phyloP scores from a whole-genome alignment of 1,140 invertebrate species.

The Pseudomyrmex flavicornis region DNA sequence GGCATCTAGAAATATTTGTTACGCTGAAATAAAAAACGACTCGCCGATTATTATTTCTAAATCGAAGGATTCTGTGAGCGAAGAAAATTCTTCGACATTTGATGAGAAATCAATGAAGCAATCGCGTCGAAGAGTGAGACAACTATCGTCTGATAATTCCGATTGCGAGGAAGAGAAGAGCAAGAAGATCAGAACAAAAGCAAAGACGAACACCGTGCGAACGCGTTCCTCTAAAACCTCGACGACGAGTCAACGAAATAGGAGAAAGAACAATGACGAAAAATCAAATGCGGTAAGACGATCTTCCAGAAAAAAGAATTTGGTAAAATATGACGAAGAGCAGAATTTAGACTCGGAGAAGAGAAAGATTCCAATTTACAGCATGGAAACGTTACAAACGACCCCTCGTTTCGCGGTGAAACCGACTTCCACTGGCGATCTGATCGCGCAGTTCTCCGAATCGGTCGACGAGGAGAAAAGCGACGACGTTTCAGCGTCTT shows the following conservation, averaged over 20 bases:
- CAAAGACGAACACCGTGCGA: background rate
- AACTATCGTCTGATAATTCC: slow-evolving; percentile 9
- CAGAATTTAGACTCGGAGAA: background rate
- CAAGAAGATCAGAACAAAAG: slow-evolving; percentile 16
- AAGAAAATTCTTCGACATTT: background rate
- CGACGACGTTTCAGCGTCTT: background rate
- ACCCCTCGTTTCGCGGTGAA: slow-evolving; percentile 73
- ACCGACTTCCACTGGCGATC: slow-evolving; percentile 59
- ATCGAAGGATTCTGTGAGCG: background rate
- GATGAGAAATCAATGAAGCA: background rate
- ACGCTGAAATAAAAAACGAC: background rate
- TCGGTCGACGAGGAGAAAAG: slow-evolving; percentile 39
- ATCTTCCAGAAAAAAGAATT: slow-evolving; percentile 4
- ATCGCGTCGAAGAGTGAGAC: slow-evolving; percentile 19
- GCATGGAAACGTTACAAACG: slow-evolving; percentile 71
- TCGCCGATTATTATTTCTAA: background rate
- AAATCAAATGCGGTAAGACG: slow-evolving; percentile 16
- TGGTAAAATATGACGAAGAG: slow-evolving; percentile 12
- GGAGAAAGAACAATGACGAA: background rate
- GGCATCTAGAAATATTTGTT: background rate
- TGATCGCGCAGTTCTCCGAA: slow-evolving; percentile 71
- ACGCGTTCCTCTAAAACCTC: background rate
- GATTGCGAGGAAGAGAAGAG: slow-evolving; percentile 29
- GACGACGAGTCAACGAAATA: background rate
- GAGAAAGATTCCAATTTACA: slow-evolving; percentile 61